Evolutionary conservation across 2,797 vertebrate species (phyloP).

Genomic region (Falco cherrug): DNA sequence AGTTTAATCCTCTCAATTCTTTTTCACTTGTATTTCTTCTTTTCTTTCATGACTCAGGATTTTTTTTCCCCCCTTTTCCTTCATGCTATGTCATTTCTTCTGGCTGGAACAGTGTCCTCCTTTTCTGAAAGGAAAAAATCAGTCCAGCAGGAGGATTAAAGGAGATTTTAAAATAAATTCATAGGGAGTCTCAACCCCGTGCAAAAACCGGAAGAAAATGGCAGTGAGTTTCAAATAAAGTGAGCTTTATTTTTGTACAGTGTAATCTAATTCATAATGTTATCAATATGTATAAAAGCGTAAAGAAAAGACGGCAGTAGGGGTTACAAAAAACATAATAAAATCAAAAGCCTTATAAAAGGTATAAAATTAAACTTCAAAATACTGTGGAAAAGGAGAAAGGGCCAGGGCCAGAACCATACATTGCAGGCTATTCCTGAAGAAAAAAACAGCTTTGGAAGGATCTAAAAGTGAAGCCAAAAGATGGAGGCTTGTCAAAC

Average conservation of each 20-base stretch:
- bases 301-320: constrained; percentile 1
- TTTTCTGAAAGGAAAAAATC: constrained; percentile 38
- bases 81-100: constrained; percentile 30
- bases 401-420: neutral
- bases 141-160: neutral
- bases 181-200: neutral
- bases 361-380: constrained; percentile 24
- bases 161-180: constrained; percentile 28
- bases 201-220: neutral
- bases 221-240: neutral
- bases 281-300: neutral
- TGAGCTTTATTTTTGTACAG: neutral
- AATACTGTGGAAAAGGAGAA: neutral
- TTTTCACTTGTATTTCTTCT: neutral
- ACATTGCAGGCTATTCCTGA: neutral
- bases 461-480: neutral
- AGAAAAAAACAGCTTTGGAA: neutral
- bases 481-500: neutral
- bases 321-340: neutral
- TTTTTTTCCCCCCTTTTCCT: neutral
- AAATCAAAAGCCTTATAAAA: neutral
- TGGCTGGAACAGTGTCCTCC: neutral
- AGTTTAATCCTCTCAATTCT: constrained; percentile 1
- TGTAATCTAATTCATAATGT: neutral
- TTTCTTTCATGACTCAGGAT: constrained; percentile 48